phyloP scores from a whole-genome alignment of 2,888 invertebrate species.

The Merodon equestris region DNA sequence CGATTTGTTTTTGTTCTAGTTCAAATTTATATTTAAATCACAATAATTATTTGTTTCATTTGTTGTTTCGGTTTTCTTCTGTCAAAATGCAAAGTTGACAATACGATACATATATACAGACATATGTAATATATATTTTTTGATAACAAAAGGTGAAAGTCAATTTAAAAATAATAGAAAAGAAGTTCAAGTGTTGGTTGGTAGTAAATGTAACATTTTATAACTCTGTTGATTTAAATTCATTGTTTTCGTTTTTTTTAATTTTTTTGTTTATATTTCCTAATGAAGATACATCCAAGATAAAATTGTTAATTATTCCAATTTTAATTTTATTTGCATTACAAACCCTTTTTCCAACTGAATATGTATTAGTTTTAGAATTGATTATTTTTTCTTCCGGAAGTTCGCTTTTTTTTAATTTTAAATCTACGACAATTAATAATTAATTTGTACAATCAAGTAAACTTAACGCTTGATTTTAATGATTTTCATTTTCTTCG shows the following conservation, averaged over 20 bases:
- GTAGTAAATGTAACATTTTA: slow-evolving; percentile 56
- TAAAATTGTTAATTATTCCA: slow-evolving; percentile 44
- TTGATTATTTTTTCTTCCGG: slow-evolving; percentile 52
- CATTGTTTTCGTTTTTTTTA: slow-evolving; percentile 64
- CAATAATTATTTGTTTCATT: slow-evolving; percentile 58
- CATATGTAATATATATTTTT: slow-evolving; percentile 23
- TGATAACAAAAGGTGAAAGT: slow-evolving; percentile 21
- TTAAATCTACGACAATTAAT: slow-evolving; percentile 64
- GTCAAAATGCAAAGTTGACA: slow-evolving; percentile 53
- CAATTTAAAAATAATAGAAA: slow-evolving; percentile 6
- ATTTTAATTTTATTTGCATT: slow-evolving; percentile 41
- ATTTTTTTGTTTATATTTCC: slow-evolving; percentile 26
- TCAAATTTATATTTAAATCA: slow-evolving; percentile 68
- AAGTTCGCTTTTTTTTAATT: slow-evolving; percentile 40
- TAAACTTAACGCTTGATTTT: slow-evolving; percentile 54
- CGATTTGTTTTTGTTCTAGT: slow-evolving; percentile 54
- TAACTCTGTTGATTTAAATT: slow-evolving; percentile 58
- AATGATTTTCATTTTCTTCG: slow-evolving; percentile 19
- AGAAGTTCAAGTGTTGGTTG: slow-evolving; percentile 7
- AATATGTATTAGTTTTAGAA: slow-evolving; percentile 67
- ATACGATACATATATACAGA: slow-evolving; percentile 11
- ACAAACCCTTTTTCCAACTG: slow-evolving; percentile 63
- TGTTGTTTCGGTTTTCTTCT: slow-evolving; percentile 56
- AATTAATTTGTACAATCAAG: slow-evolving; percentile 68
- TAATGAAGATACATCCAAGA: slow-evolving; percentile 60